Base-by-base conservation (phyloP, 2,797 vertebrate genomes). In the Pitangus sulphuratus region DNA sequence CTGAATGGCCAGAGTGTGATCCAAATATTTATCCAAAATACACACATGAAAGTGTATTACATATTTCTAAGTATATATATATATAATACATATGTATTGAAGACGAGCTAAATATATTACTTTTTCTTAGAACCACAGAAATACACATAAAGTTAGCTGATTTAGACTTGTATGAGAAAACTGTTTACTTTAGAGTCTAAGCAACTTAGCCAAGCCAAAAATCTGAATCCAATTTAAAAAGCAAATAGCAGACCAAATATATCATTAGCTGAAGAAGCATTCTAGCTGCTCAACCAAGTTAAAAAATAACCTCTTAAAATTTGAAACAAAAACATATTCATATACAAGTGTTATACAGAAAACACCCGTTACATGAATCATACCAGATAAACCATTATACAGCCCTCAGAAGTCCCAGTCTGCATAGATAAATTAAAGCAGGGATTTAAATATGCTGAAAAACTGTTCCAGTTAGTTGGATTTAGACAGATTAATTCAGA, bases 151-250 rank as follows among this genome's bases (percentile, higher is more conserved):
- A 88, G 28, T 71, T 89, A 84, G 28, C 9, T 70, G 66, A 66
- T 86, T 95, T 83, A 69, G 15, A 37, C 65, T 92, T 89, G 40
- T 57, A 40, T 71, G 60, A 95, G 53, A 93, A 94, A 96, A 88
- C 58, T 47, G 48, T 93, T 96, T 94, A 72, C 28, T 71, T 47
- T 78, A 92, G 48, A 84, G 51, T 58, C 35, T 56, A 84, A 56
- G 40, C 60, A 93, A 81, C 9, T 47, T 50, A 93, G 10, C 35
- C 14, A 82, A 77, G 56, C n/a, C 53, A 79, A 91, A 94, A 94
- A 69, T 87, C 45, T 93, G 82, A 91, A 94, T 94, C 51, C 47
- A 90, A 90, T 94, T 78, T 85, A 68, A 90, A 95, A 95, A 82
- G 13, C 72, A 96, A 95, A 95, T 78, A 60, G 14, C 24, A 92